A percentile compares a stretch with the other conserved stretches of the same genome.
Evolutionary conservation across 2,888 invertebrate genomes (phyloP).

Genomic region (Tenthredo scrophulariae): DNA sequence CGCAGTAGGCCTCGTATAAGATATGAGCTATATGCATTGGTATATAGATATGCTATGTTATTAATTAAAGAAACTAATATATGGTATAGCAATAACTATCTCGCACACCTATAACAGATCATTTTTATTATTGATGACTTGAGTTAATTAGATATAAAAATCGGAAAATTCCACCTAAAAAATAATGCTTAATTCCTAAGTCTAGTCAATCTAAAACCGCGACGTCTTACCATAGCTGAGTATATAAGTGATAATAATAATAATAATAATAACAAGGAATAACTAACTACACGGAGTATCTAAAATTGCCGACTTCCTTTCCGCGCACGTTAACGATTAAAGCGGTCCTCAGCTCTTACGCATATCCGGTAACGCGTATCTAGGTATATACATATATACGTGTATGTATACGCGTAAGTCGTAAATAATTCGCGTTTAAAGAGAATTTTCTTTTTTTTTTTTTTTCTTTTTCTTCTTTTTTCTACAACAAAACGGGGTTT

Average conservation of each 20-base stretch:
- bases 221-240: neutral
- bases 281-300: constrained; percentile 56
- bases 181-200: neutral
- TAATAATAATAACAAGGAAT: neutral
- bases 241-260: constrained; percentile 12
- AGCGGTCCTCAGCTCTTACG: constrained; percentile 41
- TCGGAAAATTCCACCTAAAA: neutral
- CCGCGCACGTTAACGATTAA: constrained; percentile 40
- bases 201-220: neutral
- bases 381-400: neutral
- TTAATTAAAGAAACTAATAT: neutral
- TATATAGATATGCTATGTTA: neutral
- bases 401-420: too few relatives aligned
- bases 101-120: too few relatives aligned
- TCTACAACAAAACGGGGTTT: too few relatives aligned
- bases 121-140: too few relatives aligned
- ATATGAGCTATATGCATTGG: too few relatives aligned
- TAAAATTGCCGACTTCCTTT: constrained; percentile 67
- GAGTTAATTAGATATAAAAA: neutral
- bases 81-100: neutral
- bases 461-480: too few relatives aligned
- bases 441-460: too few relatives aligned
- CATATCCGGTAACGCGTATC: constrained; percentile 30
- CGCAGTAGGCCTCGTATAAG: neutral
- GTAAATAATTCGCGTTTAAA: too few relatives aligned